Percentiles rank a stretch among this genome's conserved stretches.
phyloP scores from a whole-genome alignment of 2,113 vertebrate species.

The Tyto alba region DNA sequence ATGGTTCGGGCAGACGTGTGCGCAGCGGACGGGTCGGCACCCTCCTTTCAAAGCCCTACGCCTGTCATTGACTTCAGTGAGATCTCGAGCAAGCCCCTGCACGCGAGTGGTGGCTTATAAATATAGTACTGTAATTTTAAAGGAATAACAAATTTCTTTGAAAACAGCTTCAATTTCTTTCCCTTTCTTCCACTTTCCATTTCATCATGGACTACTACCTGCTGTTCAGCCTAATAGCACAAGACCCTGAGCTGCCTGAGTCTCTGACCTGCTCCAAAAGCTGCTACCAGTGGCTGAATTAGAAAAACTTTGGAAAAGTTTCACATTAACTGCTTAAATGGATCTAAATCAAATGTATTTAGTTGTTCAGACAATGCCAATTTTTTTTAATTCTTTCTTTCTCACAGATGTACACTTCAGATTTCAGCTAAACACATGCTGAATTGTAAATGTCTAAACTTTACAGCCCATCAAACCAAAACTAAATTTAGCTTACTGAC shows the following conservation, averaged over 20 bases:
- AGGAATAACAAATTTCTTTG: neutral
- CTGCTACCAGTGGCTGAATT: neutral
- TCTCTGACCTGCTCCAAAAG: neutral
- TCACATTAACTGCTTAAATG: neutral
- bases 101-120: neutral
- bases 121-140: neutral
- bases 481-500: neutral
- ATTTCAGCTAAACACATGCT: neutral
- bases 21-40: rapidly evolving
- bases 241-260: neutral
- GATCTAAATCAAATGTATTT: neutral
- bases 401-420: neutral
- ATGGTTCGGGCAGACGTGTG: neutral
- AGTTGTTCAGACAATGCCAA: neutral
- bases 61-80: neutral
- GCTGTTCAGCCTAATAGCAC: neutral
- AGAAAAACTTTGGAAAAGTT: neutral
- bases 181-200: neutral
- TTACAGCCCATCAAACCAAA: neutral
- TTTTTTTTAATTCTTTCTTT: too few relatives aligned
- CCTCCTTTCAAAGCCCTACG: neutral
- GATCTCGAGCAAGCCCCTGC: neutral
- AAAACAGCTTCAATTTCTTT: neutral
- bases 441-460: neutral
- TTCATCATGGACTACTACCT: neutral